Evolutionary conservation across 2,113 vertebrate species (phyloP), one percentile per base, ranked within the genome.

Genomic region (Grallaria varia): DNA sequence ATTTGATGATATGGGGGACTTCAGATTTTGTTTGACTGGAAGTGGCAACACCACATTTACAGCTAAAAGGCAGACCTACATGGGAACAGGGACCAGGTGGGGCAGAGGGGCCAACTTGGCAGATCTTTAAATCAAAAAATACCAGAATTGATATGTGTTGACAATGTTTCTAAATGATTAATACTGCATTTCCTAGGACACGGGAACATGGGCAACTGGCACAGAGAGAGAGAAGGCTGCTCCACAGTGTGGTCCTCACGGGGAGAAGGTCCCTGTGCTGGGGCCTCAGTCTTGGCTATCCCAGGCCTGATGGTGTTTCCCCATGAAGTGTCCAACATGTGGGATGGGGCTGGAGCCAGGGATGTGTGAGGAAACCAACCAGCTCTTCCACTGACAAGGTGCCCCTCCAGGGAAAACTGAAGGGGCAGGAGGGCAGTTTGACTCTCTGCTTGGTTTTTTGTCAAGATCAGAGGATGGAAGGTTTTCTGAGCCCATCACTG

Each of bases 281-380:
- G 19, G 31, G 5, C 22, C 76, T 50, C 62, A 56, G 30, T 27
- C 35, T 24, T 22, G 49, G 53, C 49, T 60, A 1, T 79, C 35
- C 33, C 33, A 2, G 12, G 24, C 27, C 17, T 47, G 27, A 30
- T 9, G 2, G 0, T 2, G 1, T 20, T 44, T 45, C 35, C n/a
- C 66, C 31, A 17, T 22, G 55, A 39, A 78, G 22, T 0, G 2
- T 62, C 59, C 72, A 84, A 45, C 1, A 0, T 4, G 2, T 12
- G 50, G 39, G 50, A 49, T 27, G 19, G 45, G 69, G 31, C 39
- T 60, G 55, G 84, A 83, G 53, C 47, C 45, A 30, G n/a, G n/a
- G 22, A 86, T 4, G 20, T 77, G 37, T 77, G 77, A 80, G 13
- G 28, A 91, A 80, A 58, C 28, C 45, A n/a, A 39, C 68, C 68